phyloP scores from a whole-genome alignment of 2,888 invertebrate genomes.

The Halictus ligatus region DNA sequence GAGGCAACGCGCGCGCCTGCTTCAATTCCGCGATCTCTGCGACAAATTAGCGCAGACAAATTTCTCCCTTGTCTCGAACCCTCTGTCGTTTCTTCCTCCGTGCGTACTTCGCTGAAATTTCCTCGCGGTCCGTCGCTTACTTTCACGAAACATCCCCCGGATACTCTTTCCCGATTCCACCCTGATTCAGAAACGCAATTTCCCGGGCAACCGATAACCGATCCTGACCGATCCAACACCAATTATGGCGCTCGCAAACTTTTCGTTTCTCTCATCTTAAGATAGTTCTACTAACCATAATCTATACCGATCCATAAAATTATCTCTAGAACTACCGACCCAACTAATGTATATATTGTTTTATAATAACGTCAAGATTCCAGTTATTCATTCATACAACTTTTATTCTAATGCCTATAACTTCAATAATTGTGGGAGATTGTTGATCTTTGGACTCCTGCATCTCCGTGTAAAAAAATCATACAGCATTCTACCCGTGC shows the following conservation, averaged over 20 bases:
- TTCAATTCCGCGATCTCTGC: conserved; percentile 79
- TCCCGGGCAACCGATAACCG: neutral
- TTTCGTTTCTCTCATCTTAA: too few species aligned
- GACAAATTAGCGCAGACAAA: conserved; percentile 81
- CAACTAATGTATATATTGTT: too few species aligned
- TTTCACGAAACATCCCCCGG: conserved; percentile 38
- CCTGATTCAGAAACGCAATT: conserved; percentile 50
- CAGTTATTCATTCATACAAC: too few species aligned
- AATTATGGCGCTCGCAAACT: neutral
- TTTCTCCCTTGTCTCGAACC: conserved; percentile 73
- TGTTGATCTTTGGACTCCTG: too few species aligned
- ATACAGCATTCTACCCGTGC: too few species aligned
- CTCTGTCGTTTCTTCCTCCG: conserved; percentile 54
- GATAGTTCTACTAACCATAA: too few species aligned
- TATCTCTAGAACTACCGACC: too few species aligned
- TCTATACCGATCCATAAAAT: too few species aligned
- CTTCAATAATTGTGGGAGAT: too few species aligned
- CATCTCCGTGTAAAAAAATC: too few species aligned
- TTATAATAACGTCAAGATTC: too few species aligned
- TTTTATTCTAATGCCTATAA: too few species aligned
- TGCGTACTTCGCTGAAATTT: conserved; percentile 59
- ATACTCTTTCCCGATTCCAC: conserved; percentile 34
- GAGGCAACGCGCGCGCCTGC: conserved; percentile 76
- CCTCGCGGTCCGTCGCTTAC: conserved; percentile 53
- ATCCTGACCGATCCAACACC: neutral